phyloP scores from a whole-genome alignment of 2,797 vertebrate species.

The Buceros bicornis region DNA sequence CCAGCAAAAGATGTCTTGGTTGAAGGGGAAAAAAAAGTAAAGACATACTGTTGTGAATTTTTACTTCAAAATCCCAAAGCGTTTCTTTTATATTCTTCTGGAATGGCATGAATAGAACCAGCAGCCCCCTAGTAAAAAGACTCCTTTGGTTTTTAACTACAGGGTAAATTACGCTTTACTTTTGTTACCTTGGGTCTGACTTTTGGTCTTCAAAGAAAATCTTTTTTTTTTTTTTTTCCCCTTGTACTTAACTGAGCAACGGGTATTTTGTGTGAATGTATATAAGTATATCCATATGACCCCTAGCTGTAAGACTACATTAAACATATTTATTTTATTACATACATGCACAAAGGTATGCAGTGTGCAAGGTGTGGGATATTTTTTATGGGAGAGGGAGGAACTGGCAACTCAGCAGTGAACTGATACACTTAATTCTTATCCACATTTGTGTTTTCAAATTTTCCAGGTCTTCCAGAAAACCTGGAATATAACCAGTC shows the following conservation, averaged over 20 bases:
- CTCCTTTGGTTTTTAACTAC: slow-evolving; percentile 73
- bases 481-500: slow-evolving; percentile 16
- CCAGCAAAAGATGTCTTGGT: slow-evolving; percentile 79
- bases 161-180: slow-evolving; percentile 62
- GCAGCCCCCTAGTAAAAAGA: slow-evolving; percentile 68
- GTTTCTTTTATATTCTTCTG: slow-evolving; percentile 76
- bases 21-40: slow-evolving; percentile 76
- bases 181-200: slow-evolving; percentile 57
- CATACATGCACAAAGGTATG: not conserved
- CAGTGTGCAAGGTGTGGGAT: slow-evolving; percentile 12
- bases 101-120: slow-evolving; percentile 73
- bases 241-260: not conserved
- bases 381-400: slow-evolving; percentile 7
- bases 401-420: not conserved
- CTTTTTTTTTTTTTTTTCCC: not conserved
- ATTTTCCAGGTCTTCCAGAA: slow-evolving; percentile 25
- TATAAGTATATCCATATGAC: not conserved
- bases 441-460: not conserved
- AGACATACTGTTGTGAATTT: slow-evolving; percentile 77
- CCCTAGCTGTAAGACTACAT: not conserved
- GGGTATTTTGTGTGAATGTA: not conserved
- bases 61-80: slow-evolving; percentile 77
- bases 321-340: slow-evolving; percentile 43
- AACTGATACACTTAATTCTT: slow-evolving; percentile 11
- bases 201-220: slow-evolving; percentile 63